Conservation (phyloP, 2,888 invertebrate species). For the Therioaphis trifolii region DNA sequence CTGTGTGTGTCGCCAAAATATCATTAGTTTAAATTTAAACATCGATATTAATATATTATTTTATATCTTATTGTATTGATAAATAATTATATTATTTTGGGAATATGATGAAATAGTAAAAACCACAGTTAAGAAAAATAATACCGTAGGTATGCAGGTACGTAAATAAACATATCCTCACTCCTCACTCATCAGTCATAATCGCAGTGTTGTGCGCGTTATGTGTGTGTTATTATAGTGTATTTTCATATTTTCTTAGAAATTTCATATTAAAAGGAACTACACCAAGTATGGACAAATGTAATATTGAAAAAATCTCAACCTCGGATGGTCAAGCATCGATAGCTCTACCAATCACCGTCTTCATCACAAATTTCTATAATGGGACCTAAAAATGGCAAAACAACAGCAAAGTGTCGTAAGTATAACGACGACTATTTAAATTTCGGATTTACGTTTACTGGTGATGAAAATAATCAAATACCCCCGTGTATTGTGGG, state of each 20-base stretch:
- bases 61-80: neutral
- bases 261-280: neutral
- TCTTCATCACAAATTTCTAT: neutral
- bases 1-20: neutral
- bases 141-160: neutral
- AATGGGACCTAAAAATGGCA: no score
- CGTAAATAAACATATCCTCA: constrained; percentile 20
- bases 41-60: no score
- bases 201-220: neutral
- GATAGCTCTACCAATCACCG: neutral
- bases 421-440: constrained; percentile 67
- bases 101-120: constrained; percentile 5
- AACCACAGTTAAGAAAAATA: constrained; percentile 2
- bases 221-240: neutral
- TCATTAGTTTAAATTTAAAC: no score
- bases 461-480: neutral
- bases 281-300: neutral
- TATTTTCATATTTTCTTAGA: neutral
- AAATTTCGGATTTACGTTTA: neutral
- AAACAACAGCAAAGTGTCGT: constrained; percentile 21
- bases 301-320: neutral
- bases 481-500: constrained; percentile 58
- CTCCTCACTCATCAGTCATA: no score
- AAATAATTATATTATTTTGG: neutral
- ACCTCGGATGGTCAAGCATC: neutral